Base-by-base conservation (phyloP, 2,888 invertebrate genomes). In the Odontomyia ornata region DNA sequence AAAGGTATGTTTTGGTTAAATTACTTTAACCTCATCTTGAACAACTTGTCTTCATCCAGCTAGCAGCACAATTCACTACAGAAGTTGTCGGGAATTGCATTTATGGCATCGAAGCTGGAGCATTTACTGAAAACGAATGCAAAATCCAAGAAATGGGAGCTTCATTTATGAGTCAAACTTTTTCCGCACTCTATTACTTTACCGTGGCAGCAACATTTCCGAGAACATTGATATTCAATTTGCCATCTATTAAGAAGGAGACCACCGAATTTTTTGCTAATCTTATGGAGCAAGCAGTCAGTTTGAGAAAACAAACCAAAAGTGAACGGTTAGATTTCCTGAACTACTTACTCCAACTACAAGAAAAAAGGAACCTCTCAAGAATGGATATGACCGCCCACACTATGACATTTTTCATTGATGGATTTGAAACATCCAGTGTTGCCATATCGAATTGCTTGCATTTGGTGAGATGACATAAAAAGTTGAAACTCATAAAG, bases 231-330 rank as follows among this genome's bases (percentile, higher is more conserved):
- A 77, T 69, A 0, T 69, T 84, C 1, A 79, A 80, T 18, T 21
- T 81, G 11, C 56, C 65, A 21, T 36, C 67, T 47, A 64, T 86
- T 0, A 80, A 82, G 0, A 88, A 85, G 0, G 90, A 89, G 0
- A 96, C 96, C 82, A 96, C 84, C 30, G 11, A 47, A 0, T 85
- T 83, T 71, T 86, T 85, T 27, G 60, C 80, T 0, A 77, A 80
- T 1, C 77, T 86, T 0, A 82, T 84, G 83, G 77, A 80, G 13
- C 81, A 77, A 21, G 83, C 85, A 0, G 75, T 85, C 7, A 79
- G 83, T 28, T 71, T 83, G 0, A 81, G 86, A 0, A 80, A 81
- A 1, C 72, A 80, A 36, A 82, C 76, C 1, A 77, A 82, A 47
- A 80, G 80, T 2, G 82, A 84, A 7, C 83, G 86, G 1, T 76